Evolutionary conservation across 2,888 invertebrate species (phyloP), one percentile per base, ranked within the genome.

Genomic region (Ectemnius lituratus): DNA sequence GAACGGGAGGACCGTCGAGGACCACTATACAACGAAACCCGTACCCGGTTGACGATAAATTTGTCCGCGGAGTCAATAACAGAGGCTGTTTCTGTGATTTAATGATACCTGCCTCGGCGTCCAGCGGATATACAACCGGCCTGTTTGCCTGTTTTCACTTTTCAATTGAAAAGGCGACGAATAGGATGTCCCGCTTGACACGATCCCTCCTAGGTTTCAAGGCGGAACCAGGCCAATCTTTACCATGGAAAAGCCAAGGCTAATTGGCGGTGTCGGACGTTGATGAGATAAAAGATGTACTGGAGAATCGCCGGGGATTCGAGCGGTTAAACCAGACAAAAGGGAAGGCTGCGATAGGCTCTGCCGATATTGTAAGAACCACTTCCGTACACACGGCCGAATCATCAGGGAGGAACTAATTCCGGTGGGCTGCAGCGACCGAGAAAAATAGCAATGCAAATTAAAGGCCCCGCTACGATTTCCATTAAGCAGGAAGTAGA

Each of bases 21-120:
- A 78, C 80, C 79, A 79, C 80, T 81, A 83, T 84, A 87, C 86
- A 86, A 85, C 84, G 84, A 87, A 86, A 85, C 85, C 83, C 85
- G 84, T 82, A 85, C 72, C 66, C 82, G 83, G 77, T 84, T 84
- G 88, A 87, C 89, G 87, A 89, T 90, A 90, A 90, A 90, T 90
- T 90, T 90, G 90, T 90, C 90, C 86, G 79, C 84, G 85, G 86
- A 90, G 90, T 90, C 90, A 90, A 90, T 90, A 90, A 88, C 90
- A 90, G 90, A 88, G 87, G 87, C 88, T 88, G 89, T 90, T 88
- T 88, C 88, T 87, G 88, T 90, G 90, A 90, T 90, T 90, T 90
- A 90, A 90, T 89, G 89, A 89, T 86, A 87, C 84, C 88, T 87
- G 79, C 82, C 82, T 76, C 73, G 66, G 82, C 78, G 76, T 76